Conservation (phyloP, 2,888 invertebrate species). For the Tenthredo amoena region DNA sequence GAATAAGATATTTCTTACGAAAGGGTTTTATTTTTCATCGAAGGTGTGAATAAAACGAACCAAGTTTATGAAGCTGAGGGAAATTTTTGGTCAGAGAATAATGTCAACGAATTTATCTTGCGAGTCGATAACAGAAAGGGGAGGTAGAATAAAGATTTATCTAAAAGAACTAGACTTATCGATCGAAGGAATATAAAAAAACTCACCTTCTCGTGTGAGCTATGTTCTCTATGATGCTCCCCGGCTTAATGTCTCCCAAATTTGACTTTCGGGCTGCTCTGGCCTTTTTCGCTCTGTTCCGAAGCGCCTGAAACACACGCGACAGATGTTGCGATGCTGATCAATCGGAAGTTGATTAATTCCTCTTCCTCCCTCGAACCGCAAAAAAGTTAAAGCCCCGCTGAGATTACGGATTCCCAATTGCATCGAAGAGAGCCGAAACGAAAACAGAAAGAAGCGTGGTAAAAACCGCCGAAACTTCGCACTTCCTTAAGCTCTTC, state of each 20-base stretch:
- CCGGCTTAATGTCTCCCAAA: slow-evolving; percentile 85
- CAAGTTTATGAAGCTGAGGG: background rate
- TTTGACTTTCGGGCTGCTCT: slow-evolving; percentile 90
- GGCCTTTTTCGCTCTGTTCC: slow-evolving; percentile 91
- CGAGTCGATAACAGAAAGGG: too few species aligned
- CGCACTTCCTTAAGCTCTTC: slow-evolving; percentile 25
- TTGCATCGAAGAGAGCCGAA: background rate
- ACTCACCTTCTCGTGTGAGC: slow-evolving; percentile 85
- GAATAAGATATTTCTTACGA: background rate
- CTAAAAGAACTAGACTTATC: background rate
- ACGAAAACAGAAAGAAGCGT: background rate
- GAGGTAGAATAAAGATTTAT: background rate
- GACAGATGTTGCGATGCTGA: background rate
- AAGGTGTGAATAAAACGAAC: background rate
- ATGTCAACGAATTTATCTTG: background rate
- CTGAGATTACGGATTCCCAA: slow-evolving; percentile 7
- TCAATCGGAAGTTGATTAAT: background rate
- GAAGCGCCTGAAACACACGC: slow-evolving; percentile 85
- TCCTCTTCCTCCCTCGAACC: background rate
- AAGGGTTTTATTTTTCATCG: background rate
- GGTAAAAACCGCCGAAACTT: background rate
- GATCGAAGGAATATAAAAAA: slow-evolving; percentile 1
- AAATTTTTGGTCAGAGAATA: background rate
- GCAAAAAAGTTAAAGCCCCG: background rate
- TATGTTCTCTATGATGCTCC: slow-evolving; percentile 94